Evolutionary conservation across 2,113 vertebrate genomes (phyloP).

Genomic region (Fregetta grallaria): DNA sequence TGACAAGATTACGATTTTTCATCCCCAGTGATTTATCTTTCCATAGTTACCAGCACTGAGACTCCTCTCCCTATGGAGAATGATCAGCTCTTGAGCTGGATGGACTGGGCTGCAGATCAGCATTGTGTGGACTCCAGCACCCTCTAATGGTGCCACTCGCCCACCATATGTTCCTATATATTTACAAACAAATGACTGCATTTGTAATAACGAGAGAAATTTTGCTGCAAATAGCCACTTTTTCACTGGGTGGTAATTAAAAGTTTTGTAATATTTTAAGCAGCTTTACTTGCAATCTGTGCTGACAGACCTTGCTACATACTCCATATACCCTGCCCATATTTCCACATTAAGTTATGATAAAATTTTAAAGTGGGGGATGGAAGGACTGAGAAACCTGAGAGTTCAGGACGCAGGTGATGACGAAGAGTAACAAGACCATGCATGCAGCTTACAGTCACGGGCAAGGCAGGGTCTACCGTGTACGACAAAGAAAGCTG

Average conservation of each 20-base stretch:
- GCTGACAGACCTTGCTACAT: not conserved
- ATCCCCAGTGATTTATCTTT: not conserved
- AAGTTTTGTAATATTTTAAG: not conserved
- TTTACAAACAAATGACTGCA: no score
- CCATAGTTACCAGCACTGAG: not conserved
- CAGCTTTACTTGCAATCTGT: not conserved
- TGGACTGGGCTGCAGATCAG: rapidly evolving
- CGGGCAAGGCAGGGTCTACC: not conserved
- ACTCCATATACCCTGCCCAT: not conserved
- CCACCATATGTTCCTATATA: rapidly evolving
- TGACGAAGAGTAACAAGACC: not conserved
- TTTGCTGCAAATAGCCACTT: not conserved
- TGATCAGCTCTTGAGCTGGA: not conserved
- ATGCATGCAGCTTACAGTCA: not conserved
- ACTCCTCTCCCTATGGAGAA: rapidly evolving
- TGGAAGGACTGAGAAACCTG: not conserved
- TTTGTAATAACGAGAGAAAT: not conserved
- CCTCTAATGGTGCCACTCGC: constrained; percentile 17
- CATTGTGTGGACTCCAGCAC: constrained; percentile 45
- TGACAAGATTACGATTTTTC: not conserved
- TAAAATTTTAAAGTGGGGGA: not conserved
- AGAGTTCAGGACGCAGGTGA: not conserved
- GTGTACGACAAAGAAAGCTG: not conserved
- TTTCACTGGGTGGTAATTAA: not conserved
- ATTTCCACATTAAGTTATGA: not conserved